phyloP scores from a whole-genome alignment of 1,140 invertebrate species.

The Zaprionus africanus region DNA sequence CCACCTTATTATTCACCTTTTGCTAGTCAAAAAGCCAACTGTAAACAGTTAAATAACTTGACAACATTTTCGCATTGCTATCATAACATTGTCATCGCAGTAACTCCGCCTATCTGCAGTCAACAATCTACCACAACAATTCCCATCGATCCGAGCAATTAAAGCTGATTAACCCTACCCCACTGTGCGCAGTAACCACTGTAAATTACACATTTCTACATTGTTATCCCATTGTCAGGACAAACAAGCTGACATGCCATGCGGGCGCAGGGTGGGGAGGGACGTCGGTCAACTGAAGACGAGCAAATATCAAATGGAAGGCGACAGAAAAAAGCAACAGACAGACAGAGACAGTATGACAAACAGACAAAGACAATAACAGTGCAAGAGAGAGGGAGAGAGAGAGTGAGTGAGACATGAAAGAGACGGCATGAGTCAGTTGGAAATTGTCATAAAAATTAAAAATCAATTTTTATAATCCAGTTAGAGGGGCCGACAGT shows the following conservation, averaged over 20 bases:
- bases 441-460: conserved; percentile 84
- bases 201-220: conserved; percentile 47
- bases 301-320: conserved; percentile 49
- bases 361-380: conserved; percentile 7
- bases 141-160: conserved; percentile 41
- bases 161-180: conserved; percentile 19
- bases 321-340: conserved; percentile 22
- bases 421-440: conserved; percentile 56
- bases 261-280: background rate
- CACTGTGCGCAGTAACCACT: conserved; percentile 15
- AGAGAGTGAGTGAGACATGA: background rate
- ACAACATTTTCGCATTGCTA: background rate
- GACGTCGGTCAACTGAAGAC: conserved; percentile 24
- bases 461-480: conserved; percentile 84
- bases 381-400: conserved; percentile 29
- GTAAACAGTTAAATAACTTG: background rate
- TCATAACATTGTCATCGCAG: conserved; percentile 8
- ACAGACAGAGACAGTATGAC: conserved; percentile 1
- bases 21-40: background rate
- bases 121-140: background rate
- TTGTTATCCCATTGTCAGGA: conserved; percentile 59
- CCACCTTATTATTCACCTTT: background rate
- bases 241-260: conserved; percentile 66
- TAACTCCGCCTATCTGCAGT: background rate
- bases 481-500: conserved; percentile 66